These are phyloP conservation scores for Noctilio leporinus DNA, from an alignment of 2,113 vertebrate species.

Conservation along the genomic window DNA sequence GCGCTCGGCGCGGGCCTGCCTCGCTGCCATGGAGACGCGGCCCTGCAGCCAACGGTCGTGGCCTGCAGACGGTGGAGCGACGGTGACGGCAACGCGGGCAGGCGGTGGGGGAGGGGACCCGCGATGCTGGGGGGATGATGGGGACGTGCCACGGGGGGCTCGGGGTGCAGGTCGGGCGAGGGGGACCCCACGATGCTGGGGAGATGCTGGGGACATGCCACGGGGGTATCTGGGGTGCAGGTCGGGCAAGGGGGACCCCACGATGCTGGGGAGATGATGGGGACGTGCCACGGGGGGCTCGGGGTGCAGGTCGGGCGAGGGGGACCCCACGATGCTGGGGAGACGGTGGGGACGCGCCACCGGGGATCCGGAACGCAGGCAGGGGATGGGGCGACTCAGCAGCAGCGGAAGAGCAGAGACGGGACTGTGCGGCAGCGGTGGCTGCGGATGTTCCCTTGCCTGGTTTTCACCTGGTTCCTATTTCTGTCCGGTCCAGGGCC, in stretches of 20 bases:
- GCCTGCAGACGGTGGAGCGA: no score
- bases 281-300: background rate
- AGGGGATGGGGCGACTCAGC: no score
- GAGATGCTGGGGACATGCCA: background rate
- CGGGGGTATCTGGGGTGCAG: background rate
- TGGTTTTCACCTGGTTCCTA: background rate
- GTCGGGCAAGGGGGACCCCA: fast-evolving
- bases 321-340: background rate
- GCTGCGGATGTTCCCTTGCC: background rate
- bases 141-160: background rate
- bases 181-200: background rate
- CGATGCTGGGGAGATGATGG: background rate
- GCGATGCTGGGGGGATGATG: background rate
- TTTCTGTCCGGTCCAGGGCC: background rate
- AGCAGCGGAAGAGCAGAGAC: fast-evolving
- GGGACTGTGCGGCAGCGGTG: fast-evolving
- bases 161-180: no score
- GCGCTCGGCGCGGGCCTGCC: constrained; percentile 5
- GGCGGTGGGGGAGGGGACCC: background rate
- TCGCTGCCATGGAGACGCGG: background rate
- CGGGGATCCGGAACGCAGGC: background rate
- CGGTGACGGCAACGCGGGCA: background rate
- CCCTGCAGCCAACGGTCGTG: fast-evolving
- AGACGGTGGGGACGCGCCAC: fast-evolving
- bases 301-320: background rate